Evolutionary conservation across 1,140 invertebrate species (phyloP).

Genomic region (Pinna nobilis): DNA sequence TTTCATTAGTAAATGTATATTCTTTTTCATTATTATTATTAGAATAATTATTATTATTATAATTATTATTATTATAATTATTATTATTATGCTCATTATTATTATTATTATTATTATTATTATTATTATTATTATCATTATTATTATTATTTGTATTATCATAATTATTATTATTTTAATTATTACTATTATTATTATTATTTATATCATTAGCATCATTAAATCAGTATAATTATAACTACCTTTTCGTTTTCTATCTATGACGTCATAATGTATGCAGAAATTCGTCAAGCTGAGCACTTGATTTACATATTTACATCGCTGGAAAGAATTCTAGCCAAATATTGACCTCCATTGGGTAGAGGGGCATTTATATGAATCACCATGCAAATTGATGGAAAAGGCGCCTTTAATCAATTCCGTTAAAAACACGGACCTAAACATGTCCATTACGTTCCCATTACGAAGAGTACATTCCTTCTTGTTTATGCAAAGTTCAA

Average conservation of each 20-base stretch:
- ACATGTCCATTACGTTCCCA: conserved; percentile 13
- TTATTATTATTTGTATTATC: too few species aligned
- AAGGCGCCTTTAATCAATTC: conserved; percentile 17
- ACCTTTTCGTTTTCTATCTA: neutral
- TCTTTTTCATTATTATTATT: too few species aligned
- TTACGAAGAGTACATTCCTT: conserved; percentile 12
- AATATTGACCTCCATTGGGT: neutral
- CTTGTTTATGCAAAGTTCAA: conserved; percentile 12
- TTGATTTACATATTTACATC: neutral
- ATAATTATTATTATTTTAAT: too few species aligned
- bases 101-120: too few species aligned
- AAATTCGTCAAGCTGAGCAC: too few species aligned
- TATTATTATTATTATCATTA: too few species aligned
- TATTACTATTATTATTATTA: too few species aligned
- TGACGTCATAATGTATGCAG: too few species aligned
- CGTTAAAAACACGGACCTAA: conserved; percentile 7
- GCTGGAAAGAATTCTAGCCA: neutral
- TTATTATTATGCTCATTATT: too few species aligned
- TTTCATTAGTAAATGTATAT: too few species aligned
- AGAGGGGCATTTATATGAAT: neutral
- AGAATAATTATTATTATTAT: too few species aligned
- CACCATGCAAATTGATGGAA: conserved; percentile 17
- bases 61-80: too few species aligned
- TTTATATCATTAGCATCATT: neutral
- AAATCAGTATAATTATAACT: neutral